Evolutionary conservation across 1,140 invertebrate species (phyloP), one percentile per base, ranked within the genome.

Genomic region (Drosophila equinoxialis): DNA sequence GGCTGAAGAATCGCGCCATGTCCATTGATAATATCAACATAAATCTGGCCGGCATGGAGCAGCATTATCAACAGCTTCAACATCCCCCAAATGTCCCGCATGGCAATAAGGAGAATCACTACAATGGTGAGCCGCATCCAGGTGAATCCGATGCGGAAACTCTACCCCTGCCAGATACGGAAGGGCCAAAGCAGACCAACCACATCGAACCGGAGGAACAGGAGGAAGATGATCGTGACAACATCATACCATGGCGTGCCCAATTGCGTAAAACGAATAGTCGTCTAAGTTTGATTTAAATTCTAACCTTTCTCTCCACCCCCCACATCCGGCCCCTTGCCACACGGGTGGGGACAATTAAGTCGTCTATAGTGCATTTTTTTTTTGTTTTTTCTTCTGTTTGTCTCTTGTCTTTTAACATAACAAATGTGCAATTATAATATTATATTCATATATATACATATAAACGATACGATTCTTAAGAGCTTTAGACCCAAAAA

Each of bases 191-290:
- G 35, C 35, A 8, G 17, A 60, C 33, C 11, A 23, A 30, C 13
- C 41, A 30, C 30, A 63, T 17, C 26, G 17, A 68, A 11, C 61
- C 30, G 30, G 30, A 35, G 37, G 61, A 37, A 26, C 65, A 89
- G 72, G 81, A 94, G 72, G 92, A 93, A 26, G 93, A 94, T 23
- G 89, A 93, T 37, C 93, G 94, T 79, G 95, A 96, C 48, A 93
- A 96, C 90, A 97, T 97, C 57, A 97, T 97, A 42, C 97, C 97
- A 0, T 98, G 97, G 97, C 94, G 96, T 85, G 96, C 96, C 14
- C 96, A 97, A 89, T 93, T 98, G 42, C 94, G 96, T 79, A 98
- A 98, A 93, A 98, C 97, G 3, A 97, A 97, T 91, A 97, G 96
- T 93, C 85, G 91, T 51, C 81, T 92, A 26, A 92, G 91, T 77